Evolutionary conservation across 2,888 invertebrate genomes (phyloP), one percentile per base, ranked within the genome.

Genomic region (Hermodice carunculata): DNA sequence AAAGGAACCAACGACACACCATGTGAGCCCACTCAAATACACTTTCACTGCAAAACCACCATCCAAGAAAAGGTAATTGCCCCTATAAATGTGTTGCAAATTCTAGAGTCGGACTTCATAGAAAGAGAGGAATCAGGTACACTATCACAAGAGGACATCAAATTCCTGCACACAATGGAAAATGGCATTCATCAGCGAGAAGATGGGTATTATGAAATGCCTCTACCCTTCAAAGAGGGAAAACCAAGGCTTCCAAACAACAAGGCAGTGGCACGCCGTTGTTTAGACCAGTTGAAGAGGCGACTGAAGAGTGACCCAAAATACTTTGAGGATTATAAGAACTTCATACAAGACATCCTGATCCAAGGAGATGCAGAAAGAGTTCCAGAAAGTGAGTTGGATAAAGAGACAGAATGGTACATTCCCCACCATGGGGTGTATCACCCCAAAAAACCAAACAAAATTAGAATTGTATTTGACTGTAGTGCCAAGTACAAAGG

Each of bases 381-480:
- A 37, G 29, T 52, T 14, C 51, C 51, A 19, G n/a, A 3, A 4
- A 37, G 14, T 24, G 51, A 60, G 2, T 6, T 52, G 3, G n/a
- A 42, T n/a, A 28, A 26, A 19, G 49, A n/a, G 14, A 3, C 8
- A 3, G 49, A 48, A 22, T 66, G 66, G 66, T 69, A 69, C 46
- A 43, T 59, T 22, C 64, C 66, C 2, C 69, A 66, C 48, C 66
- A 63, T 46, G 66, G 66, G 6, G 62, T 69, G 1, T 66, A 54
- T 49, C 54, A 67, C 22, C 66, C 66, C n/a, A 54, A 43, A 5
- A 69, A 69, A 34, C 66, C 69, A 19, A 53, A 42, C 17, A 61
- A 66, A 22, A 48, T 68, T 1, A 29, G 68, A 31, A 62, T 68
- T 1, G 65, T 68, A n/a, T 64, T 66, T 46, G 64, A 69, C 48